These are phyloP conservation scores for Chelmon rostratus DNA, from an alignment of 2,797 vertebrate species.

Conservation along the genomic window DNA sequence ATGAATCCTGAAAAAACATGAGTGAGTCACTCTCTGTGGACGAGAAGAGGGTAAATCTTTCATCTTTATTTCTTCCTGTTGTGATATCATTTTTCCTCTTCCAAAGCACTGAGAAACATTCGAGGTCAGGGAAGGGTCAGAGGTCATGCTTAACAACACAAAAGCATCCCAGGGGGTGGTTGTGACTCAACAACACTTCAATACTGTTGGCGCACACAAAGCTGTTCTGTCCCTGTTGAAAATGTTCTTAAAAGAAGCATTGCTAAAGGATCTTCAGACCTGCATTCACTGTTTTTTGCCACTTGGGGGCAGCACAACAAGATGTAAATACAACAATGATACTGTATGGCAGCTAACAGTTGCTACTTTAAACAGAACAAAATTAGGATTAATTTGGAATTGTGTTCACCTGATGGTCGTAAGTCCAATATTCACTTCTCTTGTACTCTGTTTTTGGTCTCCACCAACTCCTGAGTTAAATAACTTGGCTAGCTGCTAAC, in stretches of 20 bases:
- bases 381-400: neutral
- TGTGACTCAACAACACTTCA: neutral
- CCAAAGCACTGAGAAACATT: neutral
- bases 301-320: neutral
- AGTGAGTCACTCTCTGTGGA: neutral
- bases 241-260: neutral
- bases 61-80: conserved; percentile 50
- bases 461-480: neutral
- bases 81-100: conserved; percentile 26
- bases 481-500: neutral
- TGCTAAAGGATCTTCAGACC: neutral
- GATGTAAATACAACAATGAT: neutral
- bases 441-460: neutral
- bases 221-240: neutral
- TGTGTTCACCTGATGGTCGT: neutral
- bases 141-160: conserved; percentile 36
- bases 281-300: neutral
- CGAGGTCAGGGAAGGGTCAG: conserved; percentile 45
- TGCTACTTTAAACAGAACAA: neutral
- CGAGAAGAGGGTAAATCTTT: conserved; percentile 19
- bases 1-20: neutral
- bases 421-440: neutral
- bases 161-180: neutral
- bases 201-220: neutral
- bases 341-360: neutral